Conservation (phyloP, 2,113 vertebrate genomes). For the Antidorcas marsupialis region DNA sequence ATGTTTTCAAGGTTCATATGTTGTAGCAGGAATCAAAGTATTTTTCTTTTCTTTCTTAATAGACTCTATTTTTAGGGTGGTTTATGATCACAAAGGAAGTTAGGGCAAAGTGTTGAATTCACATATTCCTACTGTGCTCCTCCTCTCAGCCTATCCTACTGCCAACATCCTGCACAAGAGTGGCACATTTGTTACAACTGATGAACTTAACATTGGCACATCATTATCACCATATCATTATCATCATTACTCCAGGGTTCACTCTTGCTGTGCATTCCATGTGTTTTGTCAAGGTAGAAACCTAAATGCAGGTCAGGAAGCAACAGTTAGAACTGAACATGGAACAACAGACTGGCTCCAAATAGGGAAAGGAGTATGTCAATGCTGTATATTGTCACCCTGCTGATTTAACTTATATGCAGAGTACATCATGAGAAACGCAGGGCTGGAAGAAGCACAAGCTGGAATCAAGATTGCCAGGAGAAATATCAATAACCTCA, state of each 20-base stretch:
- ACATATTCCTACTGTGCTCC: background rate
- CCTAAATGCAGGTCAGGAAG: too few relatives aligned
- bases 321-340: too few relatives aligned
- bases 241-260: background rate
- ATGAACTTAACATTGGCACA: background rate
- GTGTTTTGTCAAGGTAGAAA: background rate
- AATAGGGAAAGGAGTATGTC: too few relatives aligned
- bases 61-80: background rate
- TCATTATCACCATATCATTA: background rate
- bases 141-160: background rate
- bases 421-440: too few relatives aligned
- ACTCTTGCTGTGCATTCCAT: background rate
- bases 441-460: too few relatives aligned
- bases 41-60: background rate
- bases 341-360: too few relatives aligned
- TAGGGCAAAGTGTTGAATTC: background rate
- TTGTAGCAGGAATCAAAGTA: background rate
- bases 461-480: too few relatives aligned
- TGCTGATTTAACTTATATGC: too few relatives aligned
- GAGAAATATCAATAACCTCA: too few relatives aligned
- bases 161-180: background rate
- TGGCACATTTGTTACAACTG: background rate
- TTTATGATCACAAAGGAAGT: background rate
- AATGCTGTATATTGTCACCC: too few relatives aligned
- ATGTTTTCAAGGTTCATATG: background rate